Conservation (phyloP, 1,140 invertebrate genomes). For the Phocides pigmalion region DNA sequence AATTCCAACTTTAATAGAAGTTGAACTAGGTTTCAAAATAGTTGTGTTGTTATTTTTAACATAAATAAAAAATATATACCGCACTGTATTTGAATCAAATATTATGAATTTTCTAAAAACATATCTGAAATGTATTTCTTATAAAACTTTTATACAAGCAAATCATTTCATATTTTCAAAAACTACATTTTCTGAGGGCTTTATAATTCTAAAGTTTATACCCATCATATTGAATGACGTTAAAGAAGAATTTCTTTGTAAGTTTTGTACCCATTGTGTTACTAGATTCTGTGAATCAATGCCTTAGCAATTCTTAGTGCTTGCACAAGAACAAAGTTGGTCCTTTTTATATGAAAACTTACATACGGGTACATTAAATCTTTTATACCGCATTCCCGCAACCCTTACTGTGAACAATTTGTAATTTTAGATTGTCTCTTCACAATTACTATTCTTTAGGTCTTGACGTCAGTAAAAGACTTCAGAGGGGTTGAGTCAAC, state of each 20-base stretch:
- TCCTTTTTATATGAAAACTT: constrained; percentile 1
- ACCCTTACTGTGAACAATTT: constrained; percentile 17
- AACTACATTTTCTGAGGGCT: no score
- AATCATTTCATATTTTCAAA: no score
- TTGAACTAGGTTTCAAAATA: no score
- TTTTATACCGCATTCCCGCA: constrained; percentile 24
- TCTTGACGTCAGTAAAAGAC: constrained; percentile 12
- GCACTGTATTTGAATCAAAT: no score
- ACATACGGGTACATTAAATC: constrained; percentile 29
- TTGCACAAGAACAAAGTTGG: constrained; percentile 5
- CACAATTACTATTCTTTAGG: constrained; percentile 19
- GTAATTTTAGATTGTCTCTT: constrained; percentile 27
- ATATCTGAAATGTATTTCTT: no score
- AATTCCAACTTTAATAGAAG: no score
- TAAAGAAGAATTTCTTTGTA: background rate
- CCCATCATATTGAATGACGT: background rate
- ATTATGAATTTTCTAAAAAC: no score
- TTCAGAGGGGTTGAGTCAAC: constrained; percentile 16
- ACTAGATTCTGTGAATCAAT: constrained; percentile 9
- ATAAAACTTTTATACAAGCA: no score
- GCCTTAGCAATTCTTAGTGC: background rate
- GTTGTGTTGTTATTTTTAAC: no score
- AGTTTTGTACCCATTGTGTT: background rate
- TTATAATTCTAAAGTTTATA: no score
- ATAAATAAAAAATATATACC: no score